Conservation (phyloP, 2,113 vertebrate genomes). For the Chiloscyllium plagiosum region DNA sequence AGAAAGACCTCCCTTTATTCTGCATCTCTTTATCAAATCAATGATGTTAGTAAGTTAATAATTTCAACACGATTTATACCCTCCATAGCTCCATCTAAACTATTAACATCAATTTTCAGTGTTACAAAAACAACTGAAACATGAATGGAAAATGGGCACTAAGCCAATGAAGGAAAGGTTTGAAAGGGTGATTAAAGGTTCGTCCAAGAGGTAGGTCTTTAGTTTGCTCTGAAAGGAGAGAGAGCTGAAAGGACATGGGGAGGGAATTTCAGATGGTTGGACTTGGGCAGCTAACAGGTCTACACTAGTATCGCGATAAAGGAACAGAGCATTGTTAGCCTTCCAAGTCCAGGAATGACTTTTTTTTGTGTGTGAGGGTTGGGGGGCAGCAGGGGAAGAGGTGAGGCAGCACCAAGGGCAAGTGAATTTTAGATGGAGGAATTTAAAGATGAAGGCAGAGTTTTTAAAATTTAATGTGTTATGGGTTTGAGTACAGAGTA, state of each 20-base stretch:
- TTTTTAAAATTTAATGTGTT: background rate
- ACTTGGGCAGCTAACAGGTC: background rate
- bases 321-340: background rate
- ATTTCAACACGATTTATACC: background rate
- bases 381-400: background rate
- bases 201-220: background rate
- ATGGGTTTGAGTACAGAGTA: background rate
- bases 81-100: background rate
- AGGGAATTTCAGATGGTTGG: background rate
- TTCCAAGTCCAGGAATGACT: background rate
- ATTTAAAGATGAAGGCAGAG: background rate
- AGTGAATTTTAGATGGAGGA: background rate
- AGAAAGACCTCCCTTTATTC: too few species aligned
- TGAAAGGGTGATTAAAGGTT: background rate
- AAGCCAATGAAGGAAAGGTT: background rate
- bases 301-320: background rate
- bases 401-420: background rate
- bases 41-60: background rate
- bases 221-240: background rate
- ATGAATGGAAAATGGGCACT: background rate
- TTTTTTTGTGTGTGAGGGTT: background rate
- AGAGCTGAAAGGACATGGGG: background rate
- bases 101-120: background rate
- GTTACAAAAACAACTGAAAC: background rate
- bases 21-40: too few species aligned